A percentile compares a stretch with the other conserved stretches of the same genome.
Evolutionary conservation across 1,140 invertebrate species (phyloP).

Genomic region (Drosophila ohnishii): DNA sequence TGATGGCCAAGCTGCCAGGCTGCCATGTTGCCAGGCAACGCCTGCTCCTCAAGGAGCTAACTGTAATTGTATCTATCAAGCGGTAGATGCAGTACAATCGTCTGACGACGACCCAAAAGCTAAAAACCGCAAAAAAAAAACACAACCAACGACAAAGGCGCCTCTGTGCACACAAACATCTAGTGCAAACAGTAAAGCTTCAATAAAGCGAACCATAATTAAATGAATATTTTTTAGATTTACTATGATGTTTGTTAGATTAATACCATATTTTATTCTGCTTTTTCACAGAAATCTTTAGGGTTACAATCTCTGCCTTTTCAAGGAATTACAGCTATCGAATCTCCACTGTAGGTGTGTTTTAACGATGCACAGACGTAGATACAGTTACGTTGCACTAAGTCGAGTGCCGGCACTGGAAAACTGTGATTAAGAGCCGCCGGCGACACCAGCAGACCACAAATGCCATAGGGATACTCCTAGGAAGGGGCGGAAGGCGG

Average conservation of each 20-base stretch:
- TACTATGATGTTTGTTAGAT: too few relatives aligned
- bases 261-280: too few relatives aligned
- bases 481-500: neutral
- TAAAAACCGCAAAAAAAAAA: constrained; percentile 54
- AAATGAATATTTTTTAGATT: too few relatives aligned
- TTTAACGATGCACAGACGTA: constrained; percentile 27
- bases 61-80: constrained; percentile 76
- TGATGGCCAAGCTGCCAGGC: constrained; percentile 3
- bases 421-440: constrained; percentile 55
- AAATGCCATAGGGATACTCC: constrained; percentile 25
- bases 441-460: constrained; percentile 39
- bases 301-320: neutral
- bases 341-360: constrained; percentile 9
- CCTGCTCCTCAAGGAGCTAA: constrained; percentile 50
- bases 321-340: neutral
- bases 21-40: constrained; percentile 22
- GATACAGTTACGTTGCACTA: constrained; percentile 45
- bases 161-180: constrained; percentile 48
- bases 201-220: neutral
- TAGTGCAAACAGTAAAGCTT: constrained; percentile 19
- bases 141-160: constrained; percentile 63
- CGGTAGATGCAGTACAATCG: constrained; percentile 45
- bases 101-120: constrained; percentile 60
- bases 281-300: neutral
- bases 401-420: constrained; percentile 35